Evolutionary conservation across 2,797 vertebrate genomes (phyloP).

Genomic region (Antrozous pallidus): DNA sequence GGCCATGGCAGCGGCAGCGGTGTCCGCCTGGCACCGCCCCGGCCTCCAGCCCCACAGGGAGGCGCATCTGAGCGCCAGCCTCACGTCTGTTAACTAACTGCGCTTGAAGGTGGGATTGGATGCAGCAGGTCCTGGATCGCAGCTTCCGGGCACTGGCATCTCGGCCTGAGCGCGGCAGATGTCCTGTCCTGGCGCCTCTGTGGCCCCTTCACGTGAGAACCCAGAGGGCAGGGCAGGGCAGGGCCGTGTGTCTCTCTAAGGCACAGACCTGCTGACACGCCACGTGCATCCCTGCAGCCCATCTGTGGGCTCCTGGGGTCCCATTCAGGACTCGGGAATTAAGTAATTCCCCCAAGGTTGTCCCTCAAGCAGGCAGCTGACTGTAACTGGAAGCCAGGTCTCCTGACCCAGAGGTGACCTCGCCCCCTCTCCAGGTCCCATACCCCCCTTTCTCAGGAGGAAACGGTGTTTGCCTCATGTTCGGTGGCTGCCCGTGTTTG

Average conservation of each 20-base stretch:
- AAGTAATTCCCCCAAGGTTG: neutral
- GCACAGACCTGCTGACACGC: neutral
- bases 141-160: neutral
- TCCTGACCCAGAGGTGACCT: neutral
- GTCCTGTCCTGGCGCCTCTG: neutral
- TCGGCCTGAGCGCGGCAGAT: no score
- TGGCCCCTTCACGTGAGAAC: rapidly evolving
- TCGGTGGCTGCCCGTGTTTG: neutral
- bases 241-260: neutral
- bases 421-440: neutral
- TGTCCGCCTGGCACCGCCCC: no score
- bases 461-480: neutral
- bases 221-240: neutral
- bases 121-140: neutral
- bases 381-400: neutral
- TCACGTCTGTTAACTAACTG: neutral
- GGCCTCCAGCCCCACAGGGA: neutral
- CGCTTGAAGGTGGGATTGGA: neutral
- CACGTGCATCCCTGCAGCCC: neutral
- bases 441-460: neutral
- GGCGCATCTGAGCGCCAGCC: neutral
- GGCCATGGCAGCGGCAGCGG: no score
- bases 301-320: neutral
- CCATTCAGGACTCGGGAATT: neutral
- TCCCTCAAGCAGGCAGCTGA: neutral